Conservation (phyloP, 2,888 invertebrate genomes). For the Ferrisia virgata region DNA sequence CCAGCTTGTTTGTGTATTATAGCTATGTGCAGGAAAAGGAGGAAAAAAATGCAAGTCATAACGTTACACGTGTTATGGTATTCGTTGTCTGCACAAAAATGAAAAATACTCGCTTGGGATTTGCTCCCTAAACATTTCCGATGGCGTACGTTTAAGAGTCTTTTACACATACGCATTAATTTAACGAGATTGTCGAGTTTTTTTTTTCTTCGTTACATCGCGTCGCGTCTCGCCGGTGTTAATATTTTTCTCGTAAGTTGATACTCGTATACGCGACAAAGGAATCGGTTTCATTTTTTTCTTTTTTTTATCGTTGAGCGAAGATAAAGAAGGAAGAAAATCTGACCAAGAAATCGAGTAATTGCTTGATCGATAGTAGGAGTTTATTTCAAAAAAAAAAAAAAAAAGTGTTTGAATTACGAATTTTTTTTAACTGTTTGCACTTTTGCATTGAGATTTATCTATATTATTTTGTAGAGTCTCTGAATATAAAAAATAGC, state of each 20-base stretch:
- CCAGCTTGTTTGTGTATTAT: not conserved
- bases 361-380: too few species aligned
- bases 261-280: too few species aligned
- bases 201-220: not conserved
- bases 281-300: too few species aligned
- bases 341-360: too few species aligned
- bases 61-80: constrained; percentile 42
- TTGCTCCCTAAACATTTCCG: constrained; percentile 3
- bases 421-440: too few species aligned
- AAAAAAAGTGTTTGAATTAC: too few species aligned
- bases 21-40: not conserved
- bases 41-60: constrained; percentile 38
- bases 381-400: too few species aligned
- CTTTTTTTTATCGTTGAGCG: too few species aligned
- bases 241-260: not conserved
- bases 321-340: too few species aligned
- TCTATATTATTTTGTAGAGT: too few species aligned
- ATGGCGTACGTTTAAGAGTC: constrained; percentile 20
- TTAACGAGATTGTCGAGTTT: constrained; percentile 1
- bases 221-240: not conserved
- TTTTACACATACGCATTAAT: constrained; percentile 28
- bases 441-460: too few species aligned
- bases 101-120: constrained; percentile 44
- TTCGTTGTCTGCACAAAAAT: constrained; percentile 37
- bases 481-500: too few species aligned